Conservation (phyloP, 2,797 vertebrate genomes). For the Cynopterus sphinx region DNA sequence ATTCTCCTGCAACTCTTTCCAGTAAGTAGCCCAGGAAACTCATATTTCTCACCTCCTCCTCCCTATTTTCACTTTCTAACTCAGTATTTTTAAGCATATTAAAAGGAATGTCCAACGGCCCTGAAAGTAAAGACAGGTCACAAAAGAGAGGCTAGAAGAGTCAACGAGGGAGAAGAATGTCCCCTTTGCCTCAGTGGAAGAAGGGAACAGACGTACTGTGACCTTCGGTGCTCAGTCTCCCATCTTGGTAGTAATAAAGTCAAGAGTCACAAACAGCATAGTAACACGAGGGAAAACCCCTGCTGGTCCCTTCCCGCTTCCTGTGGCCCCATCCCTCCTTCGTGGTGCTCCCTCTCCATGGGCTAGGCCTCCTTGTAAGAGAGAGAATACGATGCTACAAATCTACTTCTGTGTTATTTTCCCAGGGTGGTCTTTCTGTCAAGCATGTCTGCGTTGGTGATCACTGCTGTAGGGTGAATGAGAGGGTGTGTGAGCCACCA, state of each 20-base stretch:
- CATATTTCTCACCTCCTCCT: background rate
- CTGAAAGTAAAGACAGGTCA: background rate
- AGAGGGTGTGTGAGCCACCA: too few relatives aligned
- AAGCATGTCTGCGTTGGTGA: too few relatives aligned
- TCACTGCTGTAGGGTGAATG: background rate
- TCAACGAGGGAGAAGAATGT: too few relatives aligned
- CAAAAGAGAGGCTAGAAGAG: background rate
- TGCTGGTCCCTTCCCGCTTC: background rate
- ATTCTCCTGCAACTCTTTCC: accelerated
- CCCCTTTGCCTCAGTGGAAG: background rate
- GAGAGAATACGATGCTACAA: background rate
- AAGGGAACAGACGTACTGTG: background rate
- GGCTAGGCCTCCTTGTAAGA: background rate
- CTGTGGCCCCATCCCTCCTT: background rate
- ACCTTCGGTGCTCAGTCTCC: too few relatives aligned
- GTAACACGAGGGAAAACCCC: background rate
- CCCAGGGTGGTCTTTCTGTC: background rate
- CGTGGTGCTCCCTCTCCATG: accelerated
- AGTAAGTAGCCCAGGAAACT: background rate
- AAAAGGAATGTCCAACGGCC: background rate
- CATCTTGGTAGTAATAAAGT: background rate
- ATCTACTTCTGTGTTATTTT: background rate
- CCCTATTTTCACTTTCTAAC: background rate
- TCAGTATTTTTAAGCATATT: background rate
- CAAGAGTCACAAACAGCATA: too few relatives aligned